phyloP scores from a whole-genome alignment of 2,888 invertebrate genomes.

The Agapetus fuscipes region DNA sequence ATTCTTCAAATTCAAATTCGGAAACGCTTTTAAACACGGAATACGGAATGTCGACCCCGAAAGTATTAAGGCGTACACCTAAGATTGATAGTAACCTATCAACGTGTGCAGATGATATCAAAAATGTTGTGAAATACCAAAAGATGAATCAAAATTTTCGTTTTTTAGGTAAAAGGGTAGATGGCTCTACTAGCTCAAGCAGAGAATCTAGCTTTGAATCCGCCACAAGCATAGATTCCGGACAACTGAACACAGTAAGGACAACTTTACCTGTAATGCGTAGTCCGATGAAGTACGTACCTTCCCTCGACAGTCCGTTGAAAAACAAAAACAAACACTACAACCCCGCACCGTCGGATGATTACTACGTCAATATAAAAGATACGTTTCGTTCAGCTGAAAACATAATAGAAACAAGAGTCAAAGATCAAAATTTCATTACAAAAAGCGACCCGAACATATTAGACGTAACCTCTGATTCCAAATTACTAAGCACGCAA shows the following conservation, averaged over 20 bases:
- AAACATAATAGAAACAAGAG: constrained; percentile 41
- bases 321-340: constrained; percentile 10
- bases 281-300: constrained; percentile 24
- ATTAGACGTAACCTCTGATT: constrained; percentile 26
- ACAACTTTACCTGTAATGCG: constrained; percentile 20
- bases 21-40: constrained; percentile 23
- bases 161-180: constrained; percentile 31
- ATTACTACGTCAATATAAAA: constrained; percentile 24
- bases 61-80: constrained; percentile 54
- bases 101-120: constrained; percentile 55
- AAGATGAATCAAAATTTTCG: constrained; percentile 41
- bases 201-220: constrained; percentile 44
- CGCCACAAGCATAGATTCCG: constrained; percentile 32
- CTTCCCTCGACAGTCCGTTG: constrained; percentile 16
- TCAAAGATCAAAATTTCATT: constrained; percentile 31
- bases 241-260: constrained; percentile 17
- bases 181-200: constrained; percentile 29
- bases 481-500: too few species aligned
- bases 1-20: constrained; percentile 6
- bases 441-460: constrained; percentile 26
- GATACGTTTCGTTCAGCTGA: constrained; percentile 46
- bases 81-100: constrained; percentile 55
- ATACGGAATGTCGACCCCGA: constrained; percentile 42
- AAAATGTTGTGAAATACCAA: constrained; percentile 46
- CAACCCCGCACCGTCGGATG: constrained; percentile 20